A percentile compares a stretch with the other conserved stretches of the same genome.
phyloP scores from a whole-genome alignment of 92 coral and sea anemone genomes.

The Desmophyllum pertusum region DNA sequence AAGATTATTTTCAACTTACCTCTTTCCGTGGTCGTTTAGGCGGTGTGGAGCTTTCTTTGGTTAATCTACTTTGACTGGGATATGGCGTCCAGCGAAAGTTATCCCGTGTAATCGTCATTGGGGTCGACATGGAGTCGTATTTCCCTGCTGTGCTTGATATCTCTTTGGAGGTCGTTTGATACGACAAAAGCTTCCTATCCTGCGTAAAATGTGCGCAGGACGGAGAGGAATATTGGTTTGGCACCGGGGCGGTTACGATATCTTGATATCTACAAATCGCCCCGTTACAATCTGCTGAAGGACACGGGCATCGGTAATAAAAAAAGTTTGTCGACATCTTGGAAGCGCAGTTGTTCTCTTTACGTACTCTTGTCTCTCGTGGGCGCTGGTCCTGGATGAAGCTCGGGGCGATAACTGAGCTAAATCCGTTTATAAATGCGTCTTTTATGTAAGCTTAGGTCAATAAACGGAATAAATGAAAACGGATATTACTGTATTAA shows the following conservation, averaged over 20 bases:
- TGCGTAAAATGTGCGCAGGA: conserved; percentile 72
- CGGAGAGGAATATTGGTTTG: conserved; percentile 50
- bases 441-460: conserved; percentile 60
- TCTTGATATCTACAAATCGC: conserved; percentile 76
- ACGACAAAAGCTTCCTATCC: conserved; percentile 60
- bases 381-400: conserved; percentile 4
- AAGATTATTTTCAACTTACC: conserved; percentile 21
- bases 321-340: conserved; percentile 69
- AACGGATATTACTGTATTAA: conserved; percentile 82
- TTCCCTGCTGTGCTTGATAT: conserved; percentile 24
- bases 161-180: conserved; percentile 37
- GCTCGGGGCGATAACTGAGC: not conserved
- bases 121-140: conserved; percentile 22
- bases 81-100: conserved; percentile 66
- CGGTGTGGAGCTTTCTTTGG: conserved; percentile 9
- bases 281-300: conserved; percentile 75
- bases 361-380: not conserved
- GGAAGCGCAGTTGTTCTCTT: not conserved
- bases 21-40: conserved; percentile 45
- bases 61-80: conserved; percentile 23
- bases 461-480: conserved; percentile 60
- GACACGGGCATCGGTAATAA: conserved; percentile 82
- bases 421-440: conserved; percentile 54
- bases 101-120: conserved; percentile 34
- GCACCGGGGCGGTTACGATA: conserved; percentile 54